phyloP scores from a whole-genome alignment of 2,797 vertebrate genomes.

The Botia kubotai region DNA sequence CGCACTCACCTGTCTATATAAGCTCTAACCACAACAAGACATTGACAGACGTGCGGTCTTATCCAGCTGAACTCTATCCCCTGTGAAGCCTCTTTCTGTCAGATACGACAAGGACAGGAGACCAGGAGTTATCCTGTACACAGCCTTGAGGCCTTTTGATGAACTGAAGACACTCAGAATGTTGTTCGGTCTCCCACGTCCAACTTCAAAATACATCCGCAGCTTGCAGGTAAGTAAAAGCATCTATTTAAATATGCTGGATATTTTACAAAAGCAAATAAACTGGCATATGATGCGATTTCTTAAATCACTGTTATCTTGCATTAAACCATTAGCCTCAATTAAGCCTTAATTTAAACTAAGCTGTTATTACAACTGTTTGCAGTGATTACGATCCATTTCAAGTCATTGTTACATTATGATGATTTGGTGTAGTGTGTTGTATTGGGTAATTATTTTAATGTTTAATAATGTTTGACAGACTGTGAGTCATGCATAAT shows the following conservation, averaged over 20 bases:
- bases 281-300: not conserved
- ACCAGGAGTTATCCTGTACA: not conserved
- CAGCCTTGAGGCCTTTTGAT: not conserved
- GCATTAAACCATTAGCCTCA: not conserved
- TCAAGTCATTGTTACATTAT: not conserved
- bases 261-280: not conserved
- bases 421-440: not conserved
- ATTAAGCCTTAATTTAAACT: not conserved
- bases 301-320: not conserved
- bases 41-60: not conserved
- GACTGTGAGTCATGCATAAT: not conserved
- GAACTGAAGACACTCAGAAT: slow-evolving; percentile 57
- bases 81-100: not conserved
- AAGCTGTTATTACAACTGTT: not conserved
- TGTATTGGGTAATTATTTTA: not conserved
- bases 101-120: not conserved
- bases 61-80: slow-evolving; percentile 2
- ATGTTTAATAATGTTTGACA: not conserved
- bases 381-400: not conserved
- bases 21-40: slow-evolving; percentile 14
- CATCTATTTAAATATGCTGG: not conserved
- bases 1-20: slow-evolving; percentile 22
- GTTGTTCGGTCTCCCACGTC: slow-evolving; percentile 71
- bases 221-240: slow-evolving; percentile 73
- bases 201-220: slow-evolving; percentile 74